phyloP scores from a whole-genome alignment of 2,797 vertebrate species.

The Chelon auratus region DNA sequence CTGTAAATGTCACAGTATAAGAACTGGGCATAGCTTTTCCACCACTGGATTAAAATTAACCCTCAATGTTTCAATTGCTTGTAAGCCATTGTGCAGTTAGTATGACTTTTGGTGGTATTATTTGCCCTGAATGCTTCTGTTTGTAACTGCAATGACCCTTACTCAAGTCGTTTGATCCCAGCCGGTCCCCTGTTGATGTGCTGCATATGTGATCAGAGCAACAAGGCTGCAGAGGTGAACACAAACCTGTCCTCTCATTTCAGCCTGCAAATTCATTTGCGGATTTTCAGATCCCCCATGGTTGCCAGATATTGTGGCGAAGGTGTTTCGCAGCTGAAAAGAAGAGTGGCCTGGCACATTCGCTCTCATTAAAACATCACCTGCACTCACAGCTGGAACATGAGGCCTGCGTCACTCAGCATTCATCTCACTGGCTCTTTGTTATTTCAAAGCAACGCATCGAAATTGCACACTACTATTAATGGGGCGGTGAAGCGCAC shows the following conservation, averaged over 20 bases:
- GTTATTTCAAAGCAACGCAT: conserved; percentile 49
- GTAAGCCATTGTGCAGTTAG: conserved; percentile 12
- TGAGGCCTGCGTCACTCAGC: conserved; percentile 29
- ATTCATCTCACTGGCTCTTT: conserved; percentile 54
- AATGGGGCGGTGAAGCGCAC: conserved; percentile 63
- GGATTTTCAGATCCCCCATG: conserved; percentile 47
- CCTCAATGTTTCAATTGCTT: not conserved
- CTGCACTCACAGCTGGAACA: conserved; percentile 60
- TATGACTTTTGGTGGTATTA: conserved; percentile 34
- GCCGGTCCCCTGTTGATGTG: conserved; percentile 50
- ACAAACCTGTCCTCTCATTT: conserved; percentile 44
- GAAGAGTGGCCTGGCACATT: conserved; percentile 41
- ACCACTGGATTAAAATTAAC: not conserved
- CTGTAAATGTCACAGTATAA: not conserved
- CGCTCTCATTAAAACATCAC: conserved; percentile 72
- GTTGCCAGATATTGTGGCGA: conserved; percentile 35
- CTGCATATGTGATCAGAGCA: conserved; percentile 49
- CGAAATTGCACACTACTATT: conserved; percentile 43
- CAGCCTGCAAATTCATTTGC: conserved; percentile 54
- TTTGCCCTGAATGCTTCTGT: conserved; percentile 39
- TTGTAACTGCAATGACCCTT: conserved; percentile 49
- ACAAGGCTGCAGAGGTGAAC: conserved; percentile 47
- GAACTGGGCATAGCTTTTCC: not conserved
- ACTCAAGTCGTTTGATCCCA: conserved; percentile 45
- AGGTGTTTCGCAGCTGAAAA: conserved; percentile 28